phyloP scores from a whole-genome alignment of 2,113 vertebrate species.

The Corythoichthys haematopterus region DNA sequence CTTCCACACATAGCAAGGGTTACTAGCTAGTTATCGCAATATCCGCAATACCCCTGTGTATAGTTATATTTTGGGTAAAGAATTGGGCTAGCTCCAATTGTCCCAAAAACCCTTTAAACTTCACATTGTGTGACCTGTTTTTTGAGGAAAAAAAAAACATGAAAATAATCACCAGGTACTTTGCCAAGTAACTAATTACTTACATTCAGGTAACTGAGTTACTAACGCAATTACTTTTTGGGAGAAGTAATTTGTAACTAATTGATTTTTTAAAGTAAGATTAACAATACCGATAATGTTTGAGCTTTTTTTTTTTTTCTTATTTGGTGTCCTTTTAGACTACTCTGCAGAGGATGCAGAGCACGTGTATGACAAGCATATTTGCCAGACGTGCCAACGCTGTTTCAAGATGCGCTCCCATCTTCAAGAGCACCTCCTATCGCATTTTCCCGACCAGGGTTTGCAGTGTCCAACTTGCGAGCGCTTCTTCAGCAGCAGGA shows the following conservation, averaged over 20 bases:
- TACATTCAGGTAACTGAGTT: no score
- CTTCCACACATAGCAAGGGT: no score
- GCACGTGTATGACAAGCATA: slow-evolving; percentile 86
- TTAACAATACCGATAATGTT: not conserved
- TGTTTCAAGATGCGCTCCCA: slow-evolving; percentile 96
- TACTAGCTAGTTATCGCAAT: no score
- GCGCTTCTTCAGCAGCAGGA: slow-evolving; percentile 92
- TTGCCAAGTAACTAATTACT: no score
- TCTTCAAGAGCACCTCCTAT: slow-evolving; percentile 85
- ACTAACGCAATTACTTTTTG: no score
- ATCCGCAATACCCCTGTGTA: no score
- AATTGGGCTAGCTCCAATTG: no score
- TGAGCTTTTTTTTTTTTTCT: not conserved
- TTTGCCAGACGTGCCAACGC: slow-evolving; percentile 88
- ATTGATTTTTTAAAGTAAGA: no score
- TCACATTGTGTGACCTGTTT: no score
- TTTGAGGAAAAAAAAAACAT: no score
- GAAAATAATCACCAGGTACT: no score
- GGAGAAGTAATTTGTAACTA: not conserved
- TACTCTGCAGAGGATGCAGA: slow-evolving; percentile 73
- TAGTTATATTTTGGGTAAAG: not conserved
- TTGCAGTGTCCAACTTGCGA: slow-evolving; percentile 91
- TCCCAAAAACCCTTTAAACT: no score
- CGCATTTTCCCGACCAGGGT: slow-evolving; percentile 89
- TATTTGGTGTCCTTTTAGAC: slow-evolving; percentile 54